Base-by-base conservation (phyloP, 2,797 vertebrate species). In the Epinephelus coioides region DNA sequence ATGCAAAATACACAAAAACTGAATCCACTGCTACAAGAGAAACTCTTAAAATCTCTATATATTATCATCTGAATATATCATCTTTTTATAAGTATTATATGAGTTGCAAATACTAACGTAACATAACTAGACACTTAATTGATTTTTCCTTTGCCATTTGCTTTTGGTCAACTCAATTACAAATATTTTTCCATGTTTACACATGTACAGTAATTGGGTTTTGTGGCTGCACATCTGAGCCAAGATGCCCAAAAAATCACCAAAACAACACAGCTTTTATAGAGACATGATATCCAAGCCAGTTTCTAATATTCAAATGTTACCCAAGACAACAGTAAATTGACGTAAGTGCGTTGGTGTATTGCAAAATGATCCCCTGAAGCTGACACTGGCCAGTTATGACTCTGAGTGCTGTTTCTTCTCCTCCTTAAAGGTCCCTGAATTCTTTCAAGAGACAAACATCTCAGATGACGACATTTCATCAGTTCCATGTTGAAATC, bases 101-200 rank as follows among this genome's bases (percentile, higher is more conserved):
- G 21, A 55, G n/a, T 67, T 50, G 30, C 49, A 73, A 50, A 12
- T 38, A 56, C 21, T 8, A 67, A 25, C 55, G 6, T 47, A 55
- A 19, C 10, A 54, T 55, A 46, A 68, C 46, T 17, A 27, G n/a
- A 66, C 3, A 15, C 6, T 44, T 17, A 3, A 71, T 34, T 8
- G 49, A 21, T 66, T 57, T 60, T 61, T 40, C 5, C 3, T 62
- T 62, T 46, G 9, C 15, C 18, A 2, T 81, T 57, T 64, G 56
- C 27, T 57, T 49, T 18, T 18, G 23, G 43, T 25, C 25, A 14
- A 34, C 43, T 19, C 4, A 65, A 73, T 73, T 6, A 34, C 49
- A 53, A 21, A 66, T 62, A 34, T 46, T 13, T 76, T 21, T 15
- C 7, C 21, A 25, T 51, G 9, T 54, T 59, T 54, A 43, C 11